Conservation (phyloP, 2,797 vertebrate genomes). For the Hippocampus kuda region DNA sequence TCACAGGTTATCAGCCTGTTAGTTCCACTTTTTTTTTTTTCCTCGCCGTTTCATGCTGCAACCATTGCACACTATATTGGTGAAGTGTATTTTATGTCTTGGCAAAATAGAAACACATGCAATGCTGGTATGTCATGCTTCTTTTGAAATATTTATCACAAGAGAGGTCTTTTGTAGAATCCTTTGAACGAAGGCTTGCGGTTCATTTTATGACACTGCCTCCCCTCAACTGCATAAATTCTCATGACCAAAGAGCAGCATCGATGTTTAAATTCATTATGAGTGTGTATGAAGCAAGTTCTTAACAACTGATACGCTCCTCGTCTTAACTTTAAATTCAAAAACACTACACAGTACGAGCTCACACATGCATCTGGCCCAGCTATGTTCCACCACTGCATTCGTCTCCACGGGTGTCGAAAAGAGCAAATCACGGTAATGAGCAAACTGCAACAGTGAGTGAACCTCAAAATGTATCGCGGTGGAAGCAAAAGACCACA, state of each 20-base stretch:
- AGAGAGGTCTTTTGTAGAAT: too few relatives aligned
- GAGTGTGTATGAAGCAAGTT: too few relatives aligned
- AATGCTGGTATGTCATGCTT: background rate
- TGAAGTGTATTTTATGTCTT: slow-evolving; percentile 5
- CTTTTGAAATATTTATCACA: background rate
- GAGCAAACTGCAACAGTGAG: background rate
- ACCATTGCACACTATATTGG: slow-evolving; percentile 10
- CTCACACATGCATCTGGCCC: background rate
- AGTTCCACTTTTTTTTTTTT: background rate
- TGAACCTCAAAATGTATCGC: background rate
- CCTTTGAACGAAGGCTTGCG: background rate
- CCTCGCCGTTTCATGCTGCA: slow-evolving; percentile 14
- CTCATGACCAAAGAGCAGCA: background rate
- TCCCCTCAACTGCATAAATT: background rate
- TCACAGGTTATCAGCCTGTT: slow-evolving; percentile 14
- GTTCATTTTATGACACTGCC: background rate
- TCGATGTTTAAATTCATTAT: background rate
- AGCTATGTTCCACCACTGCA: too few relatives aligned
- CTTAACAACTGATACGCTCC: too few relatives aligned
- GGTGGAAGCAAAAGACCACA: background rate
- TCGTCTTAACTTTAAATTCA: too few relatives aligned
- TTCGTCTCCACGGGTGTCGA: background rate
- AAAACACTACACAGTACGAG: background rate
- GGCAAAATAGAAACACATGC: slow-evolving; percentile 8
- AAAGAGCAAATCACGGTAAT: background rate